Base-by-base conservation (phyloP, 2,797 vertebrate genomes). In the Alectoris magna region DNA sequence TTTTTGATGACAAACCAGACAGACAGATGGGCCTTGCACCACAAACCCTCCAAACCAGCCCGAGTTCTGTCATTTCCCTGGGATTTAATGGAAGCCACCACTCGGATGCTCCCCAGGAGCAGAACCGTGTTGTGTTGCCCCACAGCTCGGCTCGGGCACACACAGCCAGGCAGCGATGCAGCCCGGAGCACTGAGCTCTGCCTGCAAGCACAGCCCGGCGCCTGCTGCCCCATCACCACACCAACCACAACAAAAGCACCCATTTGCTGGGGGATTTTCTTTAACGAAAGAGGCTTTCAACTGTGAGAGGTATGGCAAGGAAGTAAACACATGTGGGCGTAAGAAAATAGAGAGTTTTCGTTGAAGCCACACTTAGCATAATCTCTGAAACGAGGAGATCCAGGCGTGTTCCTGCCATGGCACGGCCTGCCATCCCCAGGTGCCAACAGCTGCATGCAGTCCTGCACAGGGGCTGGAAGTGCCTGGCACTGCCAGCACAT, bases 321-420 rank as follows among this genome's bases (percentile, higher is more conserved):
- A 95, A 96, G 85, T 70, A 93, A 96, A 95, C 0, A 1, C 64
- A 63, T 3, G 91, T 95, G 88, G 93, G 95, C 12, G 91, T 94
- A 90, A 94, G 94, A 79, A 96, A 96, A 96, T 91, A 89, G 87
- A 95, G 74, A 58, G 85, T 88, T 59, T 34, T 84, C 73, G 55
- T 70, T 56, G 10, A 10, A 18, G 87, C 76, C 75, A 73, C 79
- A 48, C 85, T 92, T 72, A 81, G 15, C 85, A 51, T 34, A 26
- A 84, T 73, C 83, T 67, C 67, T 60, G 11, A 78, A 60, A 70
- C 86, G 86, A 93, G 91, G 88, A 94, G 91, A 90, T 82, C 80
- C 94, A 74, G 91, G 83, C n/a, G 0, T 3, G 55, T 64, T 93
- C 16, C 79, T 76, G 75, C 78, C 0, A 0, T 3, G n/a, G 14